Percentiles rank a stretch among this genome's conserved stretches.
Conservation (phyloP, 2,797 vertebrate genomes). For the Tympanoctomys barrerae region DNA sequence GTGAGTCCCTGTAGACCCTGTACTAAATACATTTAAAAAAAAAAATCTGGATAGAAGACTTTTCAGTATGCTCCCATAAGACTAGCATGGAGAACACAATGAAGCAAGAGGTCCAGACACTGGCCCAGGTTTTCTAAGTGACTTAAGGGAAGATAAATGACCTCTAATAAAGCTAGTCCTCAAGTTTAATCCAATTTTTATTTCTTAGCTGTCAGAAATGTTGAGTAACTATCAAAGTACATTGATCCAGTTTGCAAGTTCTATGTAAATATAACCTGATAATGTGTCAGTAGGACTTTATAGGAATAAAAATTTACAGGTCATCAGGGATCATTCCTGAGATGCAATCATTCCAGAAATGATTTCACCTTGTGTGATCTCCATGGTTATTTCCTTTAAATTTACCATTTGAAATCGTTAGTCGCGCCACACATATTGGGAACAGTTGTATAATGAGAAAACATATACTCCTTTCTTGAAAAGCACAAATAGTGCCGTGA, state of each 20-base stretch:
- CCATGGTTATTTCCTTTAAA: not conserved
- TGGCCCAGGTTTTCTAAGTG: not conserved
- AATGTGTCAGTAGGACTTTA: slow-evolving; percentile 25
- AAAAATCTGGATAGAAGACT: not conserved
- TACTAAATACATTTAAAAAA: too few species aligned
- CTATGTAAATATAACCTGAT: not conserved
- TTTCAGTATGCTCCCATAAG: not conserved
- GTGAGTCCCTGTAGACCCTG: too few species aligned
- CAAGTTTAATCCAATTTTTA: slow-evolving; percentile 33
- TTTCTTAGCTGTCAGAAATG: slow-evolving; percentile 42
- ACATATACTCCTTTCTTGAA: not conserved
- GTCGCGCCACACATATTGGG: not conserved
- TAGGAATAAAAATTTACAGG: slow-evolving; percentile 54
- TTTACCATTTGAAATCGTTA: slow-evolving; percentile 60
- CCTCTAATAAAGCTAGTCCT: slow-evolving; percentile 23
- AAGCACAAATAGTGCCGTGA: not conserved
- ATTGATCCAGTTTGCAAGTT: not conserved
- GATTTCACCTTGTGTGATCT: not conserved
- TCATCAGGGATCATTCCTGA: not conserved
- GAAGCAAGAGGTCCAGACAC: not conserved
- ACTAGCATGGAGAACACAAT: not conserved
- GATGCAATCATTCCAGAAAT: not conserved
- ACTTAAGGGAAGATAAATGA: slow-evolving; percentile 12
- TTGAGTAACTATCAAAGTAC: not conserved
- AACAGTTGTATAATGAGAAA: not conserved